Evolutionary conservation across 2,888 invertebrate species (phyloP).

Genomic region (Drosophila robusta): DNA sequence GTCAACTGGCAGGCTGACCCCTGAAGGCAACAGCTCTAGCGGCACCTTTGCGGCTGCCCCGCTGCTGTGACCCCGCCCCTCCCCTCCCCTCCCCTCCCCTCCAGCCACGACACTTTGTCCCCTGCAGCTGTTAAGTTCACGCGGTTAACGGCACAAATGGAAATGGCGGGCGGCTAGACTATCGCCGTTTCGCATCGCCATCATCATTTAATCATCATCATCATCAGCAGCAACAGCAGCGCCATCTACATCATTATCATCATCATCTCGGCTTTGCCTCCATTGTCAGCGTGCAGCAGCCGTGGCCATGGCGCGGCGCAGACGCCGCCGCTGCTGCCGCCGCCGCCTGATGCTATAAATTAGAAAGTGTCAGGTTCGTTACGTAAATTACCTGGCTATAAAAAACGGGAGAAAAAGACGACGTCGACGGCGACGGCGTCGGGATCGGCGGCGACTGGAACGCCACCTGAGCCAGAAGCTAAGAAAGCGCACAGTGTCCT

Average conservation of each 20-base stretch:
- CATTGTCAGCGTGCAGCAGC: conserved; percentile 42
- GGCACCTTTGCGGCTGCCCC: neutral
- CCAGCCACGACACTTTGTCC: neutral
- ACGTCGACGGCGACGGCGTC: conserved; percentile 4
- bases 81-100: neutral
- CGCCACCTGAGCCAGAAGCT: conserved; percentile 38
- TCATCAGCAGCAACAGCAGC: conserved; percentile 15
- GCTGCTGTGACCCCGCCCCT: neutral
- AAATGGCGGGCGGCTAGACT: conserved; percentile 56
- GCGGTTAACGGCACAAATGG: conserved; percentile 57
- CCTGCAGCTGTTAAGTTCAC: conserved; percentile 52
- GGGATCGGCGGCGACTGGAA: conserved; percentile 43
- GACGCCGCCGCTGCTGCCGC: conserved; percentile 22
- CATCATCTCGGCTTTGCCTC: conserved; percentile 17
- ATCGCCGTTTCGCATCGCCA: conserved; percentile 37
- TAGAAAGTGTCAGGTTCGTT: conserved; percentile 81
- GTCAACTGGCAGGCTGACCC: conserved; percentile 44
- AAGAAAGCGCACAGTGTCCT: conserved; percentile 6
- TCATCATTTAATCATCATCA: conserved; percentile 40
- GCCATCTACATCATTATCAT: conserved; percentile 16
- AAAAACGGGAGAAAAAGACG: conserved; percentile 52
- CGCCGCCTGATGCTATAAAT: conserved; percentile 72
- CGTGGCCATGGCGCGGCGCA: conserved; percentile 17
- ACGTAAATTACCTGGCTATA: conserved; percentile 82
- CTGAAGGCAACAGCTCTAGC: conserved; percentile 3